Base-by-base conservation (phyloP, 2,888 invertebrate species). In the Drosophila kokeensis region DNA sequence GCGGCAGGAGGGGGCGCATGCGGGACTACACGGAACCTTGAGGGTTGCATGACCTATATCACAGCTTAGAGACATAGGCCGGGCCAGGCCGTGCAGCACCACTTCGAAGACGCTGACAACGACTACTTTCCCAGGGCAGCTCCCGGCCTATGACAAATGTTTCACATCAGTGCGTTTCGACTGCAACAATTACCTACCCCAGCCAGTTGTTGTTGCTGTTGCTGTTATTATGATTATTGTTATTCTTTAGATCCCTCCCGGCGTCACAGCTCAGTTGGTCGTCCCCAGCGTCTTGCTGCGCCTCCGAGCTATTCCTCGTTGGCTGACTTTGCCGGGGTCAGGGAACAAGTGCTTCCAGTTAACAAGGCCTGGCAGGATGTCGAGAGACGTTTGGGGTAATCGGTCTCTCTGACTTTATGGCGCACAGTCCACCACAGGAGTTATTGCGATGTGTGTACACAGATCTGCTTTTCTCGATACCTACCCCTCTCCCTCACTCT, bases 31-130 rank as follows among this genome's bases (percentile, higher is more conserved):
- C 67, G 73, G 82, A 86, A 86, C 88, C 86, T 87, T 86, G 86
- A 88, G 90, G 89, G 86, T 88, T 88, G 87, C 87, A 85, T 89
- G 87, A 88, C 90, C 87, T 85, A 89, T 85, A 89, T 88, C 90
- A 87, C 72, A 89, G 89, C 78, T 87, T 81, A 78, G 59, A 73
- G 65, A 59, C 66, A 54, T 29, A 50, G 54, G 49, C 58, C 64
- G 63, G 18, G 11, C 57, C 55, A 59, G 38, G 42, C 64, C 36
- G 4, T 15, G 36, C 50, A 52, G 50, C 60, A 55, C 59, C 63
- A 67, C 70, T 69, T 34, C 60, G 53, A 58, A 66, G 78, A 73
- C 63, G 57, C 11, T 38, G 61, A 69, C 68, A 72, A 76, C 76
- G 71, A 84, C 83, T 83, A 85, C 29, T 57, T 89, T 89, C 89